A percentile compares a stretch with the other conserved stretches of the same genome.
Conservation (phyloP, 2,113 vertebrate genomes). For the Cyprinodon variegatus region DNA sequence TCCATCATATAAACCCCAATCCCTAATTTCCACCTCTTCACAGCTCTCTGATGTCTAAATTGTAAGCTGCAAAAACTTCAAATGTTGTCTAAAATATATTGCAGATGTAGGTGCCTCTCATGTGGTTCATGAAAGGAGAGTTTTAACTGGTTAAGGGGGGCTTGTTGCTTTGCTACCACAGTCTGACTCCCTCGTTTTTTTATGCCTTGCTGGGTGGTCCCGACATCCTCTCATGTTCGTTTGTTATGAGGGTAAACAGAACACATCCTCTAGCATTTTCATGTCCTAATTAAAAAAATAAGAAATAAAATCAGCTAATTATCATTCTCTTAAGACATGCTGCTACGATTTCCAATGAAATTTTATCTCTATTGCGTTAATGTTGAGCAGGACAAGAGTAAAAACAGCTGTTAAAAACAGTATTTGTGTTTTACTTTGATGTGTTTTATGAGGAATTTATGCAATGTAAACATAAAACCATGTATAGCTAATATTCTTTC, state of each 20-base stretch:
- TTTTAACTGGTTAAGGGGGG: conserved; percentile 69
- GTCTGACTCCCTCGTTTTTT: conserved; percentile 45
- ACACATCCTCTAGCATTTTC: conserved; percentile 34
- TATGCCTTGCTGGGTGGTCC: conserved; percentile 67
- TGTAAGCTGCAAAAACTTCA: conserved; percentile 58
- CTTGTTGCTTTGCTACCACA: conserved; percentile 55
- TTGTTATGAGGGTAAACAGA: conserved; percentile 60
- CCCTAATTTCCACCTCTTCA: conserved; percentile 76
- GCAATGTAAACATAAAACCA: neutral
- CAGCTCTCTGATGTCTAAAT: conserved; percentile 70
- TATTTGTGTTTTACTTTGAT: neutral
- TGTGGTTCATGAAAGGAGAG: conserved; percentile 75
- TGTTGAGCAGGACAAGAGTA: conserved; percentile 37
- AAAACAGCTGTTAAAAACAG: conserved; percentile 26
- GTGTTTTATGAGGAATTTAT: neutral
- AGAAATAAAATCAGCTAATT: conserved; percentile 19
- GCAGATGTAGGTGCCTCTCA: conserved; percentile 77
- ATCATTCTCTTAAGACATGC: conserved; percentile 46
- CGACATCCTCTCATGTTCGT: conserved; percentile 39
- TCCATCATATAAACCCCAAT: conserved; percentile 72
- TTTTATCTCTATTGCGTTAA: conserved; percentile 22
- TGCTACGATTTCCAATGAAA: conserved; percentile 22
- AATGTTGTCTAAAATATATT: conserved; percentile 66
- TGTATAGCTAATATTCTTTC: neutral
- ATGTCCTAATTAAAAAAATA: conserved; percentile 22